Conservation (phyloP, 2,797 vertebrate species). For the Chloroceryle amazona region DNA sequence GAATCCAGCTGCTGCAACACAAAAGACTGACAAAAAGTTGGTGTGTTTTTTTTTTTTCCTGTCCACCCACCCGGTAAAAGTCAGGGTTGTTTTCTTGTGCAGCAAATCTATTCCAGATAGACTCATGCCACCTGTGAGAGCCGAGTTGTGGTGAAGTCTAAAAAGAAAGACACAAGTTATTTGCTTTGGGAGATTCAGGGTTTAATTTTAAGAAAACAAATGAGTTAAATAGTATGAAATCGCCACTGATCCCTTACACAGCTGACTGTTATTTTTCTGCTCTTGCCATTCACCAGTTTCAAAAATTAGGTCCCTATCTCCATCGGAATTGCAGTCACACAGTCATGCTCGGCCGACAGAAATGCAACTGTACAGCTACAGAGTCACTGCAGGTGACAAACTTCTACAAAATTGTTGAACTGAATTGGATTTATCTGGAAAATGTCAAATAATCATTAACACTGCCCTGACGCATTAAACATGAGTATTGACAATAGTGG, state of each 20-base stretch:
- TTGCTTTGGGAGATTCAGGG: not conserved
- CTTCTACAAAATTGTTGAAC: not conserved
- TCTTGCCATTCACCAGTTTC: conserved; percentile 14
- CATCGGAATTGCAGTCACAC: not conserved
- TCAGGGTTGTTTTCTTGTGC: conserved; percentile 71
- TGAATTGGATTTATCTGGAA: not conserved
- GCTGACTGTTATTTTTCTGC: conserved; percentile 17
- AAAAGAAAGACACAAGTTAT: not conserved
- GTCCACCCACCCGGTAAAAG: conserved; percentile 80
- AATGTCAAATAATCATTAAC: not conserved
- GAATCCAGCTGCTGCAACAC: conserved; percentile 90
- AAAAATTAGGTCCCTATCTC: conserved; percentile 11
- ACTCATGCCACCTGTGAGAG: conserved; percentile 46
- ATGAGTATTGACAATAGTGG: not conserved
- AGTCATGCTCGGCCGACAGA: not conserved
- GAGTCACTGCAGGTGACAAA: not conserved
- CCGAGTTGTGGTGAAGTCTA: conserved; percentile 3
- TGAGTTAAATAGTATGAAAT: conserved; percentile 22
- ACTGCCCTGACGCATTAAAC: not conserved
- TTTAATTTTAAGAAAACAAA: conserved; percentile 14
- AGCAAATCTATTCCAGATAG: conserved; percentile 67
- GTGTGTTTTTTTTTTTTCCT: conserved; percentile 18
- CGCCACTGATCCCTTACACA: conserved; percentile 9
- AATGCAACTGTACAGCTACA: not conserved
- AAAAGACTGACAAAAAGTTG: conserved; percentile 89